Percentiles rank a stretch among this genome's conserved stretches.
Evolutionary conservation across 2,113 vertebrate species (phyloP).

Genomic region (Numida meleagris): DNA sequence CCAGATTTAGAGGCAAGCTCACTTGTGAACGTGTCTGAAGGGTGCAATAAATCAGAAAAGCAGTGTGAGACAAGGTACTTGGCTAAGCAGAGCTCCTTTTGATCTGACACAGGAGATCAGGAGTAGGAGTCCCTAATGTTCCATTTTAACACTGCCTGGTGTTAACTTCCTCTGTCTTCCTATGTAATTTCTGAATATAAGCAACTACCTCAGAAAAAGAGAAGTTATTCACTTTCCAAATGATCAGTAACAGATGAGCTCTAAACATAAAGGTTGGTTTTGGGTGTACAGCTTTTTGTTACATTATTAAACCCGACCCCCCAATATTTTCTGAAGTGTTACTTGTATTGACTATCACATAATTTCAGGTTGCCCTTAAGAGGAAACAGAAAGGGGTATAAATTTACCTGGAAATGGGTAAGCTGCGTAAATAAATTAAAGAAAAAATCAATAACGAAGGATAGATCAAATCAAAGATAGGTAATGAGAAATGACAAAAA

Average conservation of each 20-base stretch:
- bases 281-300: background rate
- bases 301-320: background rate
- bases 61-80: background rate
- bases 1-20: background rate
- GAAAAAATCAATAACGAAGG: background rate
- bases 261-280: background rate
- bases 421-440: background rate
- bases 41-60: background rate
- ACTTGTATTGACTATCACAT: fast-evolving
- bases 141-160: background rate
- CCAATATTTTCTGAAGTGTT: background rate
- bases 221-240: background rate
- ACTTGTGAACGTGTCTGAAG: background rate
- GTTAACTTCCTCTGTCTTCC: background rate
- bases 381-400: background rate
- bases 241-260: background rate
- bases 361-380: background rate
- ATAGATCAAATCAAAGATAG: background rate
- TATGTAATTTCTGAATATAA: background rate
- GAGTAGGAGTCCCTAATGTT: background rate
- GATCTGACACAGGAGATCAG: background rate
- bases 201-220: background rate
- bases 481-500: background rate
- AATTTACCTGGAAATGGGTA: background rate
- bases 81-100: background rate